phyloP scores from a whole-genome alignment of 2,113 vertebrate species.

The Heloderma charlesbogerti region DNA sequence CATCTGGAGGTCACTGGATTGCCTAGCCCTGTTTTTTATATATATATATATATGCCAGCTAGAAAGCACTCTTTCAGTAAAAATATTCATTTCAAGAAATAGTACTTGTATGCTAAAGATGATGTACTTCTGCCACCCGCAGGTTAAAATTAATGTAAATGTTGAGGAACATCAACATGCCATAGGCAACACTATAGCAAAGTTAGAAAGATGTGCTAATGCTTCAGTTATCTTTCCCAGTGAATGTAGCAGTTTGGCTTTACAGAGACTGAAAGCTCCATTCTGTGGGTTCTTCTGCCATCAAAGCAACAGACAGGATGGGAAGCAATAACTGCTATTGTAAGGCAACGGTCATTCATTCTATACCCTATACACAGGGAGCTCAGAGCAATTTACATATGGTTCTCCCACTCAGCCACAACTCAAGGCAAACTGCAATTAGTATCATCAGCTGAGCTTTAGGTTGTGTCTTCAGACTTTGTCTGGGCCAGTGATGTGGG shows the following conservation, averaged over 20 bases:
- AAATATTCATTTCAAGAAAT: slow-evolving; percentile 10
- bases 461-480: not conserved
- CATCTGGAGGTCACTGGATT: too few species aligned
- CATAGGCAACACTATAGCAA: not conserved
- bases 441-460: not conserved
- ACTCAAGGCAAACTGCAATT: not conserved
- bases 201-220: not conserved
- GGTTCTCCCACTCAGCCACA: not conserved
- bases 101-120: slow-evolving; percentile 33
- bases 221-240: not conserved
- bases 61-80: slow-evolving; percentile 12
- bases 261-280: not conserved
- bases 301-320: not conserved
- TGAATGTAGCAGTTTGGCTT: not conserved
- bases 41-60: not conserved
- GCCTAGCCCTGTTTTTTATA: too few species aligned
- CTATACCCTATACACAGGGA: not conserved
- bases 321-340: not conserved
- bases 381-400: not conserved
- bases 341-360: not conserved
- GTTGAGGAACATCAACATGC: not conserved
- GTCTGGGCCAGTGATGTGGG: not conserved
- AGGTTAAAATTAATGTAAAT: slow-evolving; percentile 32
- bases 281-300: not conserved
- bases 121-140: slow-evolving; percentile 62